Evolutionary conservation across 1,140 invertebrate genomes (phyloP), one percentile per base, ranked within the genome.

Genomic region (Panagrolaimus sp.): DNA sequence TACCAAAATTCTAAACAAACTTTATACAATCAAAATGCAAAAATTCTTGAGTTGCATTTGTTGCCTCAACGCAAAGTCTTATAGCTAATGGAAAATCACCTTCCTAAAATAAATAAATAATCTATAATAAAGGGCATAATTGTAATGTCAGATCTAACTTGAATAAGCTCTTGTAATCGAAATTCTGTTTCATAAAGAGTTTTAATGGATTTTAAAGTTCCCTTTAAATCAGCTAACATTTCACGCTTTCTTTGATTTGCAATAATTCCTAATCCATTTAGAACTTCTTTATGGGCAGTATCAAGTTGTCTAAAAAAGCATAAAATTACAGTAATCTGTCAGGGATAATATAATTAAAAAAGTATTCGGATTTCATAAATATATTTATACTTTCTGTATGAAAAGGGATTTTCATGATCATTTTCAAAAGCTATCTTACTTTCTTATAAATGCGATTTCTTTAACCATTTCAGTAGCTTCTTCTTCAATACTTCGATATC

Each of bases 1-100:
- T 7, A 38, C 7, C 32, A 38, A 38, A 26, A 12, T 43, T 17
- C 10, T 14, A 12, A 1, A 43, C 66, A 44, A 45, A 82, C 79
- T 67, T 67, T 0, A 82, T 76, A 44, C 76, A 82, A 12, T 45
- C 63, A 63, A 75, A 82, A 28, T 75, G 66, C 9, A 47, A 44
- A 52, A 76, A 81, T 15, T 38, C 48, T 10, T 69, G 45, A 1
- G 78, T 69, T 9, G 73, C 75, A 38, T 75, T 68, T 63, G 73
- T 76, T 12, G 75, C 77, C 48, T 82, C 80, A n/a, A 82, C 71
- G 46, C 69, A 69, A 9, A 81, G 43, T 63, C 65, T 58, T 47
- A 81, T 76, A 43, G 79, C 79, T 14, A 63, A n/a, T 15, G 76
- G 77, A 66, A 82, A 76, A 24, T 81, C 71, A 10, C 77, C 80